phyloP scores from a whole-genome alignment of 2,888 invertebrate genomes.

The Oscheius onirici region DNA sequence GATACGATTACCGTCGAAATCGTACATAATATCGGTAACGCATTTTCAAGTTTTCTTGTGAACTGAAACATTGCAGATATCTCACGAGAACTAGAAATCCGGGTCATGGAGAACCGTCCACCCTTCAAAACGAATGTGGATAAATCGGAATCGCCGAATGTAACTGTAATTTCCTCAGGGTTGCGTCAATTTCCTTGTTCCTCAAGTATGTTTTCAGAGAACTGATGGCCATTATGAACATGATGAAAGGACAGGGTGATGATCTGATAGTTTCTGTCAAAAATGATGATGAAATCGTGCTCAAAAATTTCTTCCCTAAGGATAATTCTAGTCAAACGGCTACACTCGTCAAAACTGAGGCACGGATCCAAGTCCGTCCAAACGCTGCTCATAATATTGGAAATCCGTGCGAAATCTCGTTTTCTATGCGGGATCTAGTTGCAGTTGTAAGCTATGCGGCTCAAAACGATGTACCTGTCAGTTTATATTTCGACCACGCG shows the following conservation, averaged over 20 bases:
- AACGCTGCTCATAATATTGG: background rate
- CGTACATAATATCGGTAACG: slow-evolving; percentile 17
- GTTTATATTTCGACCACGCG: slow-evolving; percentile 24
- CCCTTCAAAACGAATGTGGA: slow-evolving; percentile 26
- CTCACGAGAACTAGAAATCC: slow-evolving; percentile 38
- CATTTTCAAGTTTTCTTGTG: background rate
- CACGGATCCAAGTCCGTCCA: background rate
- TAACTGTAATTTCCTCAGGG: slow-evolving; percentile 12
- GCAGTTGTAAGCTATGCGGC: slow-evolving; percentile 23
- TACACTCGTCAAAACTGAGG: slow-evolving; percentile 27
- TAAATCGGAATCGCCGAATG: slow-evolving; percentile 7
- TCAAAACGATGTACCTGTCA: slow-evolving; percentile 15
- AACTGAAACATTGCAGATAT: slow-evolving; percentile 33
- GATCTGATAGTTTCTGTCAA: slow-evolving; percentile 16
- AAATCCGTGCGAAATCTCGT: slow-evolving; percentile 11
- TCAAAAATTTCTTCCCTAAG: slow-evolving; percentile 22
- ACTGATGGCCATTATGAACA: slow-evolving; percentile 8
- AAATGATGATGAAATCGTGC: slow-evolving; percentile 17
- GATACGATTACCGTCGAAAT: slow-evolving; percentile 21
- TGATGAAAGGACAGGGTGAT: slow-evolving; percentile 16
- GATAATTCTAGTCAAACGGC: background rate
- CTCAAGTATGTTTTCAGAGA: background rate
- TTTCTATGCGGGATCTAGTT: slow-evolving; percentile 26
- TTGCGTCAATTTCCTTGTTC: too few relatives aligned
- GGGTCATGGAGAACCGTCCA: slow-evolving; percentile 38